A percentile compares a stretch with the other conserved stretches of the same genome.
Evolutionary conservation across 2,888 invertebrate genomes (phyloP).

Genomic region (Apodemia mormo): DNA sequence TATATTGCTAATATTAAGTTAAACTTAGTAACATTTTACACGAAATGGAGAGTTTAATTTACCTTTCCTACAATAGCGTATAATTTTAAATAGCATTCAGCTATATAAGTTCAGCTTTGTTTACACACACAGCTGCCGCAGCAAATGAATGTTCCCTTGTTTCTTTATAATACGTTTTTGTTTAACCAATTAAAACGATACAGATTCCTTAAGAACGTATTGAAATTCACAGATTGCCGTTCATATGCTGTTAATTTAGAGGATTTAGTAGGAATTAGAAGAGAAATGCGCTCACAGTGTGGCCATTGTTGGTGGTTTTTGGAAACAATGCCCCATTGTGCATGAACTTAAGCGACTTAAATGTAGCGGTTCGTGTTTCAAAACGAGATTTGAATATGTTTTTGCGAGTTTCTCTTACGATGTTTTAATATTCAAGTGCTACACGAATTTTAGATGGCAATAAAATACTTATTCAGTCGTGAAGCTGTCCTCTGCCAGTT

Average conservation of each 20-base stretch:
- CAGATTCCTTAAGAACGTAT: constrained; percentile 50
- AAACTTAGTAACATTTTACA: too few relatives aligned
- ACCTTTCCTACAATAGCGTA: too few relatives aligned
- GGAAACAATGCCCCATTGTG: constrained; percentile 70
- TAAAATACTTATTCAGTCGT: background rate
- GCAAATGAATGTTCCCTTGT: constrained; percentile 34
- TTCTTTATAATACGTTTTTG: constrained; percentile 48
- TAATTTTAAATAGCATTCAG: background rate
- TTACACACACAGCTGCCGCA: constrained; percentile 43
- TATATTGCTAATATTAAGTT: too few relatives aligned
- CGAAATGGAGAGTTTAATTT: too few relatives aligned
- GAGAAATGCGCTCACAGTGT: constrained; percentile 58
- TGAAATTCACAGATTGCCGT: constrained; percentile 65
- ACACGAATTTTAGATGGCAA: constrained; percentile 3
- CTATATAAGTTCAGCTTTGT: constrained; percentile 29
- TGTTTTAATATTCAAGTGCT: constrained; percentile 1
- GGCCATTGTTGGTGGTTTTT: constrained; percentile 57
- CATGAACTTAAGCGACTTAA: constrained; percentile 42
- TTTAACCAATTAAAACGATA: constrained; percentile 64
- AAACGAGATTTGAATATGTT: constrained; percentile 3
- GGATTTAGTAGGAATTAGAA: constrained; percentile 66
- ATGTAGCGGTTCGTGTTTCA: constrained; percentile 32
- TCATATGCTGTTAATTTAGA: constrained; percentile 61
- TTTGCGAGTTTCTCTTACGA: constrained; percentile 8
- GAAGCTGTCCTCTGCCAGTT: background rate